Percentiles rank a stretch among this genome's conserved stretches.
Conservation (phyloP, 2,888 invertebrate genomes). For the Gandaritis pyraliata region DNA sequence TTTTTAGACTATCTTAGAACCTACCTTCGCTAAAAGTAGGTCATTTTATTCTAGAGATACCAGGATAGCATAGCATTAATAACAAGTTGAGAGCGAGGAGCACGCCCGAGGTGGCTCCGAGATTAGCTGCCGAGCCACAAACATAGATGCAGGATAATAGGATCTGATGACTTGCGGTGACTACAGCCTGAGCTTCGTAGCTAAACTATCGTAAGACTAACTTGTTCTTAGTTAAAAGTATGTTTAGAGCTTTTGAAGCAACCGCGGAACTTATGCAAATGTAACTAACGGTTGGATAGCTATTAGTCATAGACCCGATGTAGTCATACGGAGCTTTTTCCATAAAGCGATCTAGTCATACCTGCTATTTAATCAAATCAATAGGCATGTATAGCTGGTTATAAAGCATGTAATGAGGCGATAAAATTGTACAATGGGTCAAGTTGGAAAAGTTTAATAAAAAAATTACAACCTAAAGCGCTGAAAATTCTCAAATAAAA, state of each 20-base stretch:
- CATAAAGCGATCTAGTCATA: no score
- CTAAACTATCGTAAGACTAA: not conserved
- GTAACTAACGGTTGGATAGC: no score
- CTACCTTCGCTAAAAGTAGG: conserved; percentile 4
- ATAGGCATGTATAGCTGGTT: no score
- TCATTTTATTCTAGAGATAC: conserved; percentile 16
- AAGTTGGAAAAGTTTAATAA: no score
- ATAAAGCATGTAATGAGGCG: no score
- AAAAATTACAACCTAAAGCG: not conserved
- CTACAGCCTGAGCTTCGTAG: conserved; percentile 4
- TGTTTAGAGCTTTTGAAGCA: no score
- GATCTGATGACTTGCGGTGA: conserved; percentile 24
- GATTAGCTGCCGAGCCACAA: conserved; percentile 52
- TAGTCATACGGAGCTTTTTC: no score
- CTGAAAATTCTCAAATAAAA: conserved; percentile 25
- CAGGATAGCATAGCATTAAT: conserved; percentile 46
- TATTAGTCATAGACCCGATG: no score
- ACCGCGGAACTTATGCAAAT: no score
- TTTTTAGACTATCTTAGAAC: no score
- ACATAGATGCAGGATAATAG: conserved; percentile 37
- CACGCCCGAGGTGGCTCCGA: conserved; percentile 51
- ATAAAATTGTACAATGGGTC: no score
- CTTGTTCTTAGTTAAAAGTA: not conserved
- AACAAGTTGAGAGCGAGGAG: conserved; percentile 47
- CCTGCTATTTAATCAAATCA: no score